Percentiles rank a stretch among this genome's conserved stretches.
phyloP scores from a whole-genome alignment of 2,888 invertebrate species.

The Saturnia pavonia region DNA sequence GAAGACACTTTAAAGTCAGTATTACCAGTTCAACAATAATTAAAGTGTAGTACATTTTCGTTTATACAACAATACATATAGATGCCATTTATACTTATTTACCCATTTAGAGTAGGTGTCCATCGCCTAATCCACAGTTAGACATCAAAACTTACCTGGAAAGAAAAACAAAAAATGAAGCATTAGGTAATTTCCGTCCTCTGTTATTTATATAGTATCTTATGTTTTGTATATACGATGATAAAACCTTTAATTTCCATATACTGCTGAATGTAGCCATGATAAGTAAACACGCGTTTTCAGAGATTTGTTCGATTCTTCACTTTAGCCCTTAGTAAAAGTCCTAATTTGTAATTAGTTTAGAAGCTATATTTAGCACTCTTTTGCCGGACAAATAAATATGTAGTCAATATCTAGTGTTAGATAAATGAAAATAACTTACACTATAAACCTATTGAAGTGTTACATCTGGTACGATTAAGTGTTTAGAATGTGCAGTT shows the following conservation, averaged over 20 bases:
- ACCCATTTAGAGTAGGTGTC: not conserved
- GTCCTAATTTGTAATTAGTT: too few species aligned
- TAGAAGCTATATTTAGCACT: not conserved
- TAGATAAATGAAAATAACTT: not conserved
- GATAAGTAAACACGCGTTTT: not conserved
- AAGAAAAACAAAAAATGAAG: constrained; percentile 25
- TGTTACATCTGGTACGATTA: not conserved
- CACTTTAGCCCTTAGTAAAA: not conserved
- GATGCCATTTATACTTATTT: not conserved
- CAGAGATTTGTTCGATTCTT: not conserved
- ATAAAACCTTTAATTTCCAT: not conserved
- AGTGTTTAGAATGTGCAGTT: constrained; percentile 17
- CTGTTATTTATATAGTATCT: not conserved
- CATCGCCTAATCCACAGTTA: not conserved
- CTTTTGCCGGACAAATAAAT: not conserved
- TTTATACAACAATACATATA: too few species aligned
- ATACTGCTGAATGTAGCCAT: not conserved
- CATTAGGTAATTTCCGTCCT: not conserved
- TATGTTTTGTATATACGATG: not conserved
- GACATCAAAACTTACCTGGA: constrained; percentile 39
- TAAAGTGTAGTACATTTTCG: not conserved
- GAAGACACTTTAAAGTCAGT: too few species aligned
- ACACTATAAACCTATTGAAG: not conserved
- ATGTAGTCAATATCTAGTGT: not conserved
- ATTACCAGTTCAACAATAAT: not conserved